Evolutionary conservation across 2,797 vertebrate species (phyloP), one percentile per base, ranked within the genome.

Genomic region (Pangasius djambal): DNA sequence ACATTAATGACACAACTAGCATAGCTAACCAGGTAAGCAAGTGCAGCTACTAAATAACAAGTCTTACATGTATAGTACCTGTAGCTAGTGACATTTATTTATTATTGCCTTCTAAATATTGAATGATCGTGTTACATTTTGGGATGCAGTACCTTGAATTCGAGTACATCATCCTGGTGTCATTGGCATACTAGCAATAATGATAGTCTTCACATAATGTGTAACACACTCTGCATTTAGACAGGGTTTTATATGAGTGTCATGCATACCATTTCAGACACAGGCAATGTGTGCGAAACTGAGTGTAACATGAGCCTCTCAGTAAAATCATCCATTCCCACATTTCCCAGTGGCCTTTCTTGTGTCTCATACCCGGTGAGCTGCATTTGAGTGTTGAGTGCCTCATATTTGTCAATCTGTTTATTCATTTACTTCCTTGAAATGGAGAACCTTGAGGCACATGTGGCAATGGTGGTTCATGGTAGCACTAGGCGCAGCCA

Each of bases 381-480:
- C 88, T 78, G 57, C 10, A 10, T 74, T 86, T 61, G 48, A 78
- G 57, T 72, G n/a, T 34, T 61, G 65, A 57, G 22, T 20, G 34
- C 18, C 37, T 87, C 37, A 48, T 61, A 40, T n/a, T 28, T 83
- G 34, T 63, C 13, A 61, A 63, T 65, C 37, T 48, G 81, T 63
- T 3, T 48, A 72, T 77, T 89, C 75, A 65, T 87, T 85, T 83
- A 44, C 34, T 81, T 69, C 74, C 37, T 81, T 81, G 55, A 81
- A 59, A 59, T 37, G 18, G 52, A 84, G 65, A 65, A 69, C 34
- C 37, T 37, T 88, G 37, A 13, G 31, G 87, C 37, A 84, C 37
- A 31, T 34, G 34, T 65, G 72, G 63, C 34, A 74, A 83, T 22
- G 63, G 28, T 40, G 37, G 70, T n/a, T 57, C 69, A 37, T 4